A percentile compares a stretch with the other conserved stretches of the same genome.
phyloP scores from a whole-genome alignment of 2,888 invertebrate genomes.

The Tetranychus truncatus region DNA sequence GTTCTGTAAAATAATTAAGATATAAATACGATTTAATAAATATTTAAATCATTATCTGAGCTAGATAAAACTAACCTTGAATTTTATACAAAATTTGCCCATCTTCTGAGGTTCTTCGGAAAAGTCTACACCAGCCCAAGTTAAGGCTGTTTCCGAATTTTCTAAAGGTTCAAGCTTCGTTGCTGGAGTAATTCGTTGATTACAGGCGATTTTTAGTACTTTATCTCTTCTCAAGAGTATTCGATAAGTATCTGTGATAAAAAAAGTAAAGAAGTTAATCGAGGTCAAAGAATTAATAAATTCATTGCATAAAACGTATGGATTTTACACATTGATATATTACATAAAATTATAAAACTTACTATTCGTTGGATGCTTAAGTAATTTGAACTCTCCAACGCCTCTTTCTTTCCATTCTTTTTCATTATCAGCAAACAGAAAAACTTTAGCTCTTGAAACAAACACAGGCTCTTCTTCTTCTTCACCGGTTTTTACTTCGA shows the following conservation, averaged over 20 bases:
- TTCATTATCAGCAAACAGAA: conserved; percentile 45
- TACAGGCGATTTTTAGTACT: conserved; percentile 33
- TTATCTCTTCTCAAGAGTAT: conserved; percentile 74
- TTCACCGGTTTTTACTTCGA: conserved; percentile 59
- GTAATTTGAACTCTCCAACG: conserved; percentile 68
- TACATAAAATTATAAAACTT: conserved; percentile 12
- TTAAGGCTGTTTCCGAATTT: conserved; percentile 29
- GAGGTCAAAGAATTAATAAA: not conserved
- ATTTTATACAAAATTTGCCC: conserved; percentile 5
- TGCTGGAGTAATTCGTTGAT: conserved; percentile 30
- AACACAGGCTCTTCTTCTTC: conserved; percentile 63
- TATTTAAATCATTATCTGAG: not conserved
- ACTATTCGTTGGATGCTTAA: conserved; percentile 55
- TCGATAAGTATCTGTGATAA: conserved; percentile 35
- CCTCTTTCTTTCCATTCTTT: conserved; percentile 91
- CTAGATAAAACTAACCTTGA: conserved; percentile 2
- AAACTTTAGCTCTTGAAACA: conserved; percentile 61
- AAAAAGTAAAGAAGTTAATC: not conserved
- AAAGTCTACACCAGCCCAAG: conserved; percentile 32
- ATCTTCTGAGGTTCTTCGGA: conserved; percentile 39
- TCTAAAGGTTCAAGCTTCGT: conserved; percentile 29
- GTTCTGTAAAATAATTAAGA: not conserved
- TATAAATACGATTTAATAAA: not conserved
- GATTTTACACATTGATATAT: too few species aligned
- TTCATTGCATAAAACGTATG: not conserved